Conservation (phyloP, 2,888 invertebrate genomes). For the Morinoia aosen region DNA sequence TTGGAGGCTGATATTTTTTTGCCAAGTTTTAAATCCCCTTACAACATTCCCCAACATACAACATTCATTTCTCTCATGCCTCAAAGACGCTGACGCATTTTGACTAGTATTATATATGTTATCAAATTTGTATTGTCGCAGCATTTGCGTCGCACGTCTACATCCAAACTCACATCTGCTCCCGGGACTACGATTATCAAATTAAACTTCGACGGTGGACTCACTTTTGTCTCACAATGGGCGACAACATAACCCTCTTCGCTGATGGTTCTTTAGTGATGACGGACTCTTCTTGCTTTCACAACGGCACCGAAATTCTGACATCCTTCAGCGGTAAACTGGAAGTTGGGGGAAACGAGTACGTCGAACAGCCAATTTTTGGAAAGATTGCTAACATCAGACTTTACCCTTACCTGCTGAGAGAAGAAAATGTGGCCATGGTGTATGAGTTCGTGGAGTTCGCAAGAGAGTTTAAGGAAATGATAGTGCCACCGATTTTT, state of each 20-base stretch:
- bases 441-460: not conserved
- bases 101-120: not conserved
- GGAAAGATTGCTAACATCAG: conserved; percentile 36
- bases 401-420: not conserved
- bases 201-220: conserved; percentile 30
- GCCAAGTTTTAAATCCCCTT: no score
- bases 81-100: no score
- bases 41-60: no score
- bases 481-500: not conserved
- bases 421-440: not conserved
- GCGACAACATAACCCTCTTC: not conserved
- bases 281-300: not conserved
- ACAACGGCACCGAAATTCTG: conserved; percentile 12
- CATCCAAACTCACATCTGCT: conserved; percentile 24
- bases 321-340: not conserved
- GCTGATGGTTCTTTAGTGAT: not conserved
- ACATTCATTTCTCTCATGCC: no score
- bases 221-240: conserved; percentile 22
- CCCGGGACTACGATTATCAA: not conserved
- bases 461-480: not conserved
- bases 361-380: not conserved
- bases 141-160: conserved; percentile 34
- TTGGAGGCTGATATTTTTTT: no score
- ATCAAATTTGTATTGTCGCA: not conserved
- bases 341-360: not conserved